phyloP scores from a whole-genome alignment of 1,140 invertebrate species.

The Apis florea region DNA sequence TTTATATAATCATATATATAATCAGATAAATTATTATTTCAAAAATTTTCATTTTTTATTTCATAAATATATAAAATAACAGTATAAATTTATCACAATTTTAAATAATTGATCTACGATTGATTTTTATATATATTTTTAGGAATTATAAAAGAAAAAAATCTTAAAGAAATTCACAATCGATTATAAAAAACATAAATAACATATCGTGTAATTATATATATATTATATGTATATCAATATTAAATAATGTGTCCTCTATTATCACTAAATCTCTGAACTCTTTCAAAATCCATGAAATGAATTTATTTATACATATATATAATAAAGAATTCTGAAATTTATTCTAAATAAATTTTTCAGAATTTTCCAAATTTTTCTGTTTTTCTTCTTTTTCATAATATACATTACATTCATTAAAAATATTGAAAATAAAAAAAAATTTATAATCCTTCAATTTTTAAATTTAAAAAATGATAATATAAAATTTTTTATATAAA shows the following conservation, averaged over 20 bases:
- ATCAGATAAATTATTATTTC: neutral
- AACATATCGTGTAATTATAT: neutral
- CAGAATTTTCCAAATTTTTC: no score
- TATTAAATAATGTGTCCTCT: neutral
- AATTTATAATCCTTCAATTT: no score
- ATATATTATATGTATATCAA: neutral
- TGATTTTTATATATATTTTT: neutral
- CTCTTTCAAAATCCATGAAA: neutral
- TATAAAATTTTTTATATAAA: neutral
- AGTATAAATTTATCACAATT: neutral
- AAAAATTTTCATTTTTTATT: neutral
- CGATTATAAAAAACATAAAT: neutral
- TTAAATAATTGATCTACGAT: neutral
- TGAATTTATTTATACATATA: neutral
- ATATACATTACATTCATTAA: neutral
- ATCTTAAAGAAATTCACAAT: conserved; percentile 14
- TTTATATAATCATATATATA: neutral
- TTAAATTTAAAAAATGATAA: neutral
- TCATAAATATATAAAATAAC: neutral
- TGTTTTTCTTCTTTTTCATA: neutral
- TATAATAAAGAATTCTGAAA: neutral
- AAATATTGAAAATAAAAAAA: neutral
- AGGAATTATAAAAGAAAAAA: neutral
- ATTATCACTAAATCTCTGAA: neutral
- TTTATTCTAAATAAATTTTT: neutral